Base-by-base conservation (phyloP, 2,888 invertebrate genomes). In the Acholoe squamosa region DNA sequence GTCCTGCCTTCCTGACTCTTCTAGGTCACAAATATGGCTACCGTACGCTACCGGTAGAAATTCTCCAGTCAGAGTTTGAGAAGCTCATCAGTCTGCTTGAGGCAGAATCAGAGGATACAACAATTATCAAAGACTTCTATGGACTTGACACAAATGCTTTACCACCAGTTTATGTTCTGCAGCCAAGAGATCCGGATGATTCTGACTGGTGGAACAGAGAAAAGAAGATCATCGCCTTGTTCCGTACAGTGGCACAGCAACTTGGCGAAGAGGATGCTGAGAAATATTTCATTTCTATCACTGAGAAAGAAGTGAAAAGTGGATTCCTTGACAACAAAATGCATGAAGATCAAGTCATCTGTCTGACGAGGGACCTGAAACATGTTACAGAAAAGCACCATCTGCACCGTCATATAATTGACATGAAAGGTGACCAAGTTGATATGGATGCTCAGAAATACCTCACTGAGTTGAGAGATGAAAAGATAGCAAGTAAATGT, bases 271-370 rank as follows among this genome's bases (percentile, higher is more conserved):
- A 80, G 28, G 54, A 88, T 16, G 54, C 71, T 14, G 86, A 91
- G 67, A 93, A 92, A 90, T 94, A 94, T 71, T 93, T 92, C 77
- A 93, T 92, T 54, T 91, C 92, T 16, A 91, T 92, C 14, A 92
- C 92, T 25, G 92, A 92, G 76, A 61, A 91, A 16, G 92, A 92
- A 76, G 90, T 92, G 7, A 33, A 91, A 71, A 33, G 67, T 31
- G 92, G 92, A 12, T 31, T 92, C n/a, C 51, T 92, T 0, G 34
- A 89, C 25, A 91, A 92, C 71, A 34, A 54, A 14, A n/a, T 31
- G 7, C 33, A 33, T 25, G 12, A 56, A 28, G 86, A 86, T 1
- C 86, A 86, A 43, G 77, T 76, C 31, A 52, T 89, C 43, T 89
- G 76, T 52, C 16, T 89, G 22, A 76, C 28, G 5, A 34, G 84